Percentiles rank a stretch among this genome's conserved stretches.
Conservation (phyloP, 1,140 invertebrate genomes). For the Ips typographus region DNA sequence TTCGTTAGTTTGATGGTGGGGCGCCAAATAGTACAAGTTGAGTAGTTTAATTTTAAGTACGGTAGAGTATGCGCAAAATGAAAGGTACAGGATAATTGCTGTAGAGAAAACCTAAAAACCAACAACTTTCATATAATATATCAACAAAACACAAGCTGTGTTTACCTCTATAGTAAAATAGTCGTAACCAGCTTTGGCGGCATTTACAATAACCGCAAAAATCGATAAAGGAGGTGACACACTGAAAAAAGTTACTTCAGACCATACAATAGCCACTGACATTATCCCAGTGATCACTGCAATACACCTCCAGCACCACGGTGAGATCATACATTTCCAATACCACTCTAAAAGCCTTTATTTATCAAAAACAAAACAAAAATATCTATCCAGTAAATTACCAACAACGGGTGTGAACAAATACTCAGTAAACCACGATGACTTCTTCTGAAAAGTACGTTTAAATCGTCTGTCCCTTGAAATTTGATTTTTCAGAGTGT, state of each 20-base stretch:
- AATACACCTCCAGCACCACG: conserved; percentile 71
- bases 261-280: conserved; percentile 94
- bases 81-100: conserved; percentile 89
- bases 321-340: conserved; percentile 83
- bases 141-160: conserved; percentile 10
- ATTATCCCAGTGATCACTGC: conserved; percentile 76
- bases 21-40: conserved; percentile 96
- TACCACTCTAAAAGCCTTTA: conserved; percentile 86
- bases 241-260: conserved; percentile 97
- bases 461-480: conserved; percentile 77
- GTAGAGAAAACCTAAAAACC: conserved; percentile 75
- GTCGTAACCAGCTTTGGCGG: conserved; percentile 80
- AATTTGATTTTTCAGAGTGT: conserved; percentile 78
- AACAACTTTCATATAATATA: not conserved
- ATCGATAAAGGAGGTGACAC: conserved; percentile 88
- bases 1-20: conserved; percentile 97
- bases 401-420: conserved; percentile 69
- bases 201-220: conserved; percentile 89
- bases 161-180: conserved; percentile 93
- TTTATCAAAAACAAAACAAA: not conserved
- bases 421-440: conserved; percentile 58
- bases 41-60: conserved; percentile 94
- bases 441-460: conserved; percentile 67
- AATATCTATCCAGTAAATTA: conserved; percentile 46
- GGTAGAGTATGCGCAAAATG: conserved; percentile 97